Percentiles rank a stretch among this genome's conserved stretches.
These are phyloP conservation scores for Oostethus manadensis DNA, from an alignment of 2,113 vertebrate genomes.

Conservation along the genomic window DNA sequence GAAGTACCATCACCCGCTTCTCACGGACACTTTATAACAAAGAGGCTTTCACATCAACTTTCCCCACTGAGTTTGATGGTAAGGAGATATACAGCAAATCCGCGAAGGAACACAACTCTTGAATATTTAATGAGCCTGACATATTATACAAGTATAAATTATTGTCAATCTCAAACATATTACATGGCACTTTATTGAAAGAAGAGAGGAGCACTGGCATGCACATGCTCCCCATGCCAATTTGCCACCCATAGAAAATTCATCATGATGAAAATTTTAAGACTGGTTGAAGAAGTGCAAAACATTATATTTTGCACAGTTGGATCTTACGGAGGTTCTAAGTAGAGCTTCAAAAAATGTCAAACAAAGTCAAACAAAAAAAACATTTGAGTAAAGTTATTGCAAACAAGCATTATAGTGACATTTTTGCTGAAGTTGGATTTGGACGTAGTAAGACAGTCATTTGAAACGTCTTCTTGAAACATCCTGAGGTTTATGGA, in stretches of 20 bases:
- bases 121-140: conserved; percentile 17
- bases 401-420: too few species aligned
- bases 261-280: too few species aligned
- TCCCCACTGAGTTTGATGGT: conserved; percentile 3
- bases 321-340: too few species aligned
- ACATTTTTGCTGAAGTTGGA: too few species aligned
- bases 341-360: too few species aligned
- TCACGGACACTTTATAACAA: conserved; percentile 17
- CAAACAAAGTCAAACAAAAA: too few species aligned
- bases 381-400: too few species aligned
- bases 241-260: conserved; percentile 35
- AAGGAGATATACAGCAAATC: conserved; percentile 2
- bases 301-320: too few species aligned
- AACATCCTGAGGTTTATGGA: too few species aligned
- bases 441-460: too few species aligned
- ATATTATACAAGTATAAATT: conserved; percentile 14
- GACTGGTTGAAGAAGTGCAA: too few species aligned
- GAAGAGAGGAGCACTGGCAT: conserved; percentile 3
- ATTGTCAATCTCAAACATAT: conserved; percentile 22
- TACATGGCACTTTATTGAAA: conserved; percentile 17
- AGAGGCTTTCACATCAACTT: conserved; percentile 1
- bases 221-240: conserved; percentile 1
- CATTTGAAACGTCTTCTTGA: too few species aligned
- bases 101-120: not conserved
- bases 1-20: conserved; percentile 16